phyloP scores from a whole-genome alignment of 2,888 invertebrate genomes.

The Sclerodermus sp. region DNA sequence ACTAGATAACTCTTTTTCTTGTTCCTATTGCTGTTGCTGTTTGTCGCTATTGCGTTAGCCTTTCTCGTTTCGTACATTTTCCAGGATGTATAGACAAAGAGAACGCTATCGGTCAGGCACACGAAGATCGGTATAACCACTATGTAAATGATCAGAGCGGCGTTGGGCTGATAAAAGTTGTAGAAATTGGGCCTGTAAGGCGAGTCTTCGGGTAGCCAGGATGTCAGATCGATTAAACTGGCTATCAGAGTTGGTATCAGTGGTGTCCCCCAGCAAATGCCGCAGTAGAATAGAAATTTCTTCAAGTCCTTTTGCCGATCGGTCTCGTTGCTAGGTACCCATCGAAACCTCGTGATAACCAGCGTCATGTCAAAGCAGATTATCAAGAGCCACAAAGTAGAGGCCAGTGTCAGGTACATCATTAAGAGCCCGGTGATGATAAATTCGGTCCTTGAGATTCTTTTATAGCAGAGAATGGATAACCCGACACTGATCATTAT shows the following conservation, averaged over 20 bases:
- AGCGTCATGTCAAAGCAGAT: constrained; percentile 46
- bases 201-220: constrained; percentile 33
- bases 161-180: constrained; percentile 15
- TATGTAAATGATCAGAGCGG: constrained; percentile 11
- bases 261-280: constrained; percentile 26
- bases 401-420: constrained; percentile 37
- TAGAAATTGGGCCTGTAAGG: constrained; percentile 40
- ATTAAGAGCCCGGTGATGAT: constrained; percentile 32
- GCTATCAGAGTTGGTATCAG: constrained; percentile 31
- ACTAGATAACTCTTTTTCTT: constrained; percentile 33
- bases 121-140: constrained; percentile 28
- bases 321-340: constrained; percentile 28
- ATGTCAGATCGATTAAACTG: constrained; percentile 36
- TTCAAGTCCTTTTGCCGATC: constrained; percentile 10
- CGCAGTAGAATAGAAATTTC: constrained; percentile 35
- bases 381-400: constrained; percentile 42
- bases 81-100: constrained; percentile 37
- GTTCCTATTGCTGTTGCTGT: constrained; percentile 14
- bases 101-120: constrained; percentile 31
- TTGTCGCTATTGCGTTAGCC: constrained; percentile 30
- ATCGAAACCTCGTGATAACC: constrained; percentile 43
- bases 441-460: constrained; percentile 16
- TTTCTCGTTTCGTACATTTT: constrained; percentile 32
- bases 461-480: constrained; percentile 32
- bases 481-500: constrained; percentile 32